Evolutionary conservation across 2,797 vertebrate genomes (phyloP).

Genomic region (Margarornis squamiger): DNA sequence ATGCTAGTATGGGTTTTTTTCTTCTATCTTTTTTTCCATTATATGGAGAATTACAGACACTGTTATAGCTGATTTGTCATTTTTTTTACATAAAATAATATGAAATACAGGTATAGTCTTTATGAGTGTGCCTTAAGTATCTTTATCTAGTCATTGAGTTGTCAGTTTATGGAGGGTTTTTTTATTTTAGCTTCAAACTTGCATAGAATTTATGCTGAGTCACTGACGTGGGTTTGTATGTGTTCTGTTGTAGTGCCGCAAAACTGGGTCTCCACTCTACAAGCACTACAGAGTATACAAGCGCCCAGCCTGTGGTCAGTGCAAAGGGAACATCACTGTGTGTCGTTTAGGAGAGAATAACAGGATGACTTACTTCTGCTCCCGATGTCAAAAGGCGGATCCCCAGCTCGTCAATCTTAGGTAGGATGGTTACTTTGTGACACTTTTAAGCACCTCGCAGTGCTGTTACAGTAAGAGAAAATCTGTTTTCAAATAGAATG

Average conservation of each 20-base stretch:
- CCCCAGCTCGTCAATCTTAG: constrained; percentile 77
- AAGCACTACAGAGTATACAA: constrained; percentile 91
- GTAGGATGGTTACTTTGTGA: constrained; percentile 70
- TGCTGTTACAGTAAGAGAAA: background rate
- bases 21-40: background rate
- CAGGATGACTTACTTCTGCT: constrained; percentile 95
- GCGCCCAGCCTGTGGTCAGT: constrained; percentile 81
- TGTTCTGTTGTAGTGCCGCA: constrained; percentile 81
- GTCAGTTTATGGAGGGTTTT: background rate
- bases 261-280: constrained; percentile 79
- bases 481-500: background rate
- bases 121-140: background rate
- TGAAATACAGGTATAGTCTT: background rate
- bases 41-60: background rate
- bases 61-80: background rate
- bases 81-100: background rate
- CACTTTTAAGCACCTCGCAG: background rate
- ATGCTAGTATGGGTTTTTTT: background rate
- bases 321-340: constrained; percentile 80
- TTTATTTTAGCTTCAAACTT: background rate
- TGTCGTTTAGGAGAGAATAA: constrained; percentile 88
- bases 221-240: background rate
- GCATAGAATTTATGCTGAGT: background rate
- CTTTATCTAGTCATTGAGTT: background rate
- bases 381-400: constrained; percentile 85